Base-by-base conservation (phyloP, 2,888 invertebrate species). In the Scrobipalpa atriplicella region DNA sequence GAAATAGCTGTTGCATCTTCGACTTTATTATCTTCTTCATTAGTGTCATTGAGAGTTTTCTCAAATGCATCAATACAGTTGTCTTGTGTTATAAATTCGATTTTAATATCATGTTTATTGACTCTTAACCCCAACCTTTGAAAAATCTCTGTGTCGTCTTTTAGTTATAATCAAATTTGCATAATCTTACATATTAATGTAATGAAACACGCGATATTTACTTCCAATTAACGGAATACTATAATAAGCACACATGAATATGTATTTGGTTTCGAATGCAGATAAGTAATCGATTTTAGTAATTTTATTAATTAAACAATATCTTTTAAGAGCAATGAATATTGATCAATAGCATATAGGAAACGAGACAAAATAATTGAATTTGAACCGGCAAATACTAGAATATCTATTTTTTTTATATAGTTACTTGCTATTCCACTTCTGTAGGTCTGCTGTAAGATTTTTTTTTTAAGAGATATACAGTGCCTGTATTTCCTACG, bases 81-180 rank as follows among this genome's bases (percentile, higher is more conserved):
- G 38, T 38, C 16, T 13, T 3, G 11, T n/a, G 8, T 58, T 38
- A 54, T 41, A n/a, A 36, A 73, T 73, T 72, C 72, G 73, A 74
- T 21, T 56, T 70, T 78, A 77, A 77, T 71, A 64, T 71, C 69
- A 69, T 81, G 78, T 80, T 80, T 80, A 80, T 70, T 68, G 73
- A 65, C 75, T 72, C 75, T 77, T 77, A 80, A 79, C 70, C 71
- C 67, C 64, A 73, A 72, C 74, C 72, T 68, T 67, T 65, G 60
- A 18, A 41, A 60, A 38, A 62, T 56, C 36, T n/a, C 54, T 63
- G 62, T 60, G 67, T 52, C 39, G 36, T 52, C 13, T 64, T 62
- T 51, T 43, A 62, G 62, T 62, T 62, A 62, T 10, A 11, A 19
- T 41, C n/a, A 29, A n/a, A 38, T 64, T 39, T 41, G 29, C 56